A percentile compares a stretch with the other conserved stretches of the same genome.
Evolutionary conservation across 2,113 vertebrate genomes (phyloP).

Genomic region (Eonycteris spelaea): DNA sequence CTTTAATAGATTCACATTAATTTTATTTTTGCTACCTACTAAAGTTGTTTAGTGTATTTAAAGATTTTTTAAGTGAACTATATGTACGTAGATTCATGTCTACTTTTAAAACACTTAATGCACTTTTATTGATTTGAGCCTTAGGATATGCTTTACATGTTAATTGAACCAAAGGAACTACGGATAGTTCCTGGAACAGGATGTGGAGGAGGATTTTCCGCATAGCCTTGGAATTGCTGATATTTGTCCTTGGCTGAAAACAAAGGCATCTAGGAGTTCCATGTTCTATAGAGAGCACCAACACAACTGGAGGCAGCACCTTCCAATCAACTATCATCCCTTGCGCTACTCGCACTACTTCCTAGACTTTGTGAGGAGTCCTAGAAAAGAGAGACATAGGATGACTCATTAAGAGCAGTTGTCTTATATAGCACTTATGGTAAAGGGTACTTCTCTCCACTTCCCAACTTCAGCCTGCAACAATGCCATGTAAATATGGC

Average conservation of each 20-base stretch:
- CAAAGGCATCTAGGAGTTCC: background rate
- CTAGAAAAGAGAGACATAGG: background rate
- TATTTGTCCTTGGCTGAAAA: background rate
- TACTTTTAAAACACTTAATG: background rate
- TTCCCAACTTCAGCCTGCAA: background rate
- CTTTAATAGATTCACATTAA: background rate
- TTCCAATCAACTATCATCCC: background rate
- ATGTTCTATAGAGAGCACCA: background rate
- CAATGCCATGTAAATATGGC: background rate
- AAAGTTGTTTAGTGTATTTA: background rate
- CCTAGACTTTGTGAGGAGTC: background rate
- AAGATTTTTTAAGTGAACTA: background rate
- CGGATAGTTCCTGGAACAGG: background rate
- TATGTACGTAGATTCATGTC: conserved; percentile 6
- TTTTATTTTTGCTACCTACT: background rate
- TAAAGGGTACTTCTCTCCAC: background rate
- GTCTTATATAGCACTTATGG: too few species aligned
- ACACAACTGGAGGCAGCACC: background rate
- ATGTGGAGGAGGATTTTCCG: background rate
- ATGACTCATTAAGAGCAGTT: background rate
- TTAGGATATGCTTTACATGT: background rate
- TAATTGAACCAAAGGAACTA: background rate
- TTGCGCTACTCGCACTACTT: background rate
- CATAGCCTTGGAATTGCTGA: background rate
- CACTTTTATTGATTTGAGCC: background rate